phyloP scores from a whole-genome alignment of 2,888 invertebrate genomes.

The Campoplex capitator region DNA sequence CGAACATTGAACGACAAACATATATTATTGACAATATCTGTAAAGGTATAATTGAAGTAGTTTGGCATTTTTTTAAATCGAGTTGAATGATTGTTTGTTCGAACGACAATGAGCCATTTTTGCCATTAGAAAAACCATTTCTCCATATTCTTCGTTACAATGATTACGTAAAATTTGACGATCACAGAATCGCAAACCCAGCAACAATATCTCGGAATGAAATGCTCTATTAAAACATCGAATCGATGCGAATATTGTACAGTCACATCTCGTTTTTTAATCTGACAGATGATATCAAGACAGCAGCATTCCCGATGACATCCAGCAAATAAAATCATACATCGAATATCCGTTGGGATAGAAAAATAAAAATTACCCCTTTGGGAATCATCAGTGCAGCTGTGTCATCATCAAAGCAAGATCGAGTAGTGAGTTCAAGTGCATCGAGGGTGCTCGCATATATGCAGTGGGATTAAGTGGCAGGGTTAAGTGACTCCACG shows the following conservation, averaged over 20 bases:
- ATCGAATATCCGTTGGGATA: neutral
- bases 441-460: constrained; percentile 47
- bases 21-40: neutral
- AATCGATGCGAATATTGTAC: constrained; percentile 18
- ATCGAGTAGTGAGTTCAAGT: constrained; percentile 53
- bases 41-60: neutral
- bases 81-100: neutral
- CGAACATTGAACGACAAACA: neutral
- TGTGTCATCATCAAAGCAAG: constrained; percentile 33
- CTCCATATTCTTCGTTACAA: neutral
- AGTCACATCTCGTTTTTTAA: constrained; percentile 29
- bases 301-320: constrained; percentile 23
- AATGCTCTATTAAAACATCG: neutral
- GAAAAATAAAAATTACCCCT: neutral
- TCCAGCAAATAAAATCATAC: constrained; percentile 4
- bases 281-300: constrained; percentile 41
- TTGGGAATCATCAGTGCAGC: constrained; percentile 2
- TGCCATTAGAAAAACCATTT: neutral
- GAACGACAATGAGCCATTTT: neutral
- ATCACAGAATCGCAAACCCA: constrained; percentile 38
- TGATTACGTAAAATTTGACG: neutral
- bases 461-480: constrained; percentile 33
- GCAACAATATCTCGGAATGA: constrained; percentile 60
- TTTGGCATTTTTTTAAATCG: neutral
- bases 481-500: constrained; percentile 39